Percentiles rank a stretch among this genome's conserved stretches.
phyloP scores from a whole-genome alignment of 2,113 vertebrate species.

The Trichomycterus rosablanca region DNA sequence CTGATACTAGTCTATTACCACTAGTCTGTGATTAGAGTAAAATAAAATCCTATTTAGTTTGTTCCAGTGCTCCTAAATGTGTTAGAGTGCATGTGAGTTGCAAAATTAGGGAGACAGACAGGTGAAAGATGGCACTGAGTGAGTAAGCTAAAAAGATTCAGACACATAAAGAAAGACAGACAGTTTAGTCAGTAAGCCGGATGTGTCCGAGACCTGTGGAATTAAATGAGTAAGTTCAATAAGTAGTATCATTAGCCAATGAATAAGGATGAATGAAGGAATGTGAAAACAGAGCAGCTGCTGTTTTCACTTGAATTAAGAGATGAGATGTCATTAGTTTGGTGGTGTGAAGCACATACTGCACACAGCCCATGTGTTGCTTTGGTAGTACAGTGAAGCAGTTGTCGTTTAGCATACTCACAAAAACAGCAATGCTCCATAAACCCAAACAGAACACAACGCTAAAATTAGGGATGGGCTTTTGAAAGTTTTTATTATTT shows the following conservation, averaged over 20 bases:
- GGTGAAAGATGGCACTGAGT: slow-evolving; percentile 33
- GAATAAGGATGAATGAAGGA: slow-evolving; percentile 44
- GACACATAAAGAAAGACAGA: slow-evolving; percentile 23
- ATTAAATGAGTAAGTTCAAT: slow-evolving; percentile 26
- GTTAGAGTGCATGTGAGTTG: slow-evolving; percentile 21
- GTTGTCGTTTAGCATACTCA: slow-evolving; percentile 14
- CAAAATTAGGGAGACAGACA: slow-evolving; percentile 29
- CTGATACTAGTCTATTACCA: neutral
- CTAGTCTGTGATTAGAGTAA: too few species aligned
- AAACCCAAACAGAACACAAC: slow-evolving; percentile 22
- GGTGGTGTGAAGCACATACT: slow-evolving; percentile 35
- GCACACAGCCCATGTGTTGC: slow-evolving; percentile 29
- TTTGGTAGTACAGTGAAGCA: slow-evolving; percentile 7
- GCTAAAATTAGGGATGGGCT: too few species aligned
- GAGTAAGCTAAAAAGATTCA: slow-evolving; percentile 32
- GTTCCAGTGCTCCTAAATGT: slow-evolving; percentile 1
- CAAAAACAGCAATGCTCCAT: slow-evolving; percentile 37
- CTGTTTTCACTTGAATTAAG: slow-evolving; percentile 15
- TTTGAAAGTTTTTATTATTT: too few species aligned
- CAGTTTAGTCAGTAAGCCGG: slow-evolving; percentile 12
- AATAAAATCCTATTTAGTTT: too few species aligned
- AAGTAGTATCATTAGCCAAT: slow-evolving; percentile 41
- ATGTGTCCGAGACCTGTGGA: slow-evolving; percentile 41
- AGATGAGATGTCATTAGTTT: slow-evolving; percentile 40
- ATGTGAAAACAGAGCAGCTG: slow-evolving; percentile 24